Conservation (phyloP, 2,797 vertebrate genomes). For the Smutsia temminckii region DNA sequence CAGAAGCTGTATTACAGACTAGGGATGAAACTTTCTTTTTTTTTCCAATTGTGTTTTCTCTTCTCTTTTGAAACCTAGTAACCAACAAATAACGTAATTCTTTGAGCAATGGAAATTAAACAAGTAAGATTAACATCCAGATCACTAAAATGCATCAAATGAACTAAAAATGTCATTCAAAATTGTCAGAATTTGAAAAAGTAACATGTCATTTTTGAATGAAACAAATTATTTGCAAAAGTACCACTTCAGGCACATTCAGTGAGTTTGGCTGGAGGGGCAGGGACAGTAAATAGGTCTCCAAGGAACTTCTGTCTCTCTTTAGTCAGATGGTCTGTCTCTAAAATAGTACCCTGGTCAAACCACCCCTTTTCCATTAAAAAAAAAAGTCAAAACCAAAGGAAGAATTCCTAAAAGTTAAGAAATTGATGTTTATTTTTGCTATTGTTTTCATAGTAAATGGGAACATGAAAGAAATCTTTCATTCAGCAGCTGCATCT, state of each 20-base stretch:
- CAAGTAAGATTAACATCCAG: slow-evolving; percentile 19
- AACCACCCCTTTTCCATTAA: neutral
- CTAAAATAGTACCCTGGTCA: neutral
- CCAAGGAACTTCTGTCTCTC: neutral
- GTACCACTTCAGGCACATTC: neutral
- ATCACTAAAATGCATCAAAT: slow-evolving; percentile 14
- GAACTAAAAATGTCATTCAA: slow-evolving; percentile 62
- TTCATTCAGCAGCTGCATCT: slow-evolving; percentile 73
- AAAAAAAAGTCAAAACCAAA: slow-evolving; percentile 30
- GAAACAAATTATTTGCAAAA: slow-evolving; percentile 67
- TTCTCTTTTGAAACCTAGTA: slow-evolving; percentile 73
- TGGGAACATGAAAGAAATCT: slow-evolving; percentile 68
- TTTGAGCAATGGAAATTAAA: slow-evolving; percentile 65
- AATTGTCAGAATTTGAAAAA: slow-evolving; percentile 64
- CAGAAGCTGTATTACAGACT: slow-evolving; percentile 76
- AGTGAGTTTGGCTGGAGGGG: neutral
- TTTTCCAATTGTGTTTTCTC: slow-evolving; percentile 66
- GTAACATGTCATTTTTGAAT: slow-evolving; percentile 47
- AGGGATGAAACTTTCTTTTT: slow-evolving; percentile 73
- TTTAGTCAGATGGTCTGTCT: slow-evolving; percentile 48
- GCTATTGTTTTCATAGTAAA: slow-evolving; percentile 66
- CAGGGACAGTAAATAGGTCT: neutral
- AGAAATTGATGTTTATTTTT: slow-evolving; percentile 67
- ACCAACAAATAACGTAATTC: slow-evolving; percentile 74
- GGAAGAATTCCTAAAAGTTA: slow-evolving; percentile 71